phyloP scores from a whole-genome alignment of 2,797 vertebrate genomes.

The Tauraco hartlaubi region DNA sequence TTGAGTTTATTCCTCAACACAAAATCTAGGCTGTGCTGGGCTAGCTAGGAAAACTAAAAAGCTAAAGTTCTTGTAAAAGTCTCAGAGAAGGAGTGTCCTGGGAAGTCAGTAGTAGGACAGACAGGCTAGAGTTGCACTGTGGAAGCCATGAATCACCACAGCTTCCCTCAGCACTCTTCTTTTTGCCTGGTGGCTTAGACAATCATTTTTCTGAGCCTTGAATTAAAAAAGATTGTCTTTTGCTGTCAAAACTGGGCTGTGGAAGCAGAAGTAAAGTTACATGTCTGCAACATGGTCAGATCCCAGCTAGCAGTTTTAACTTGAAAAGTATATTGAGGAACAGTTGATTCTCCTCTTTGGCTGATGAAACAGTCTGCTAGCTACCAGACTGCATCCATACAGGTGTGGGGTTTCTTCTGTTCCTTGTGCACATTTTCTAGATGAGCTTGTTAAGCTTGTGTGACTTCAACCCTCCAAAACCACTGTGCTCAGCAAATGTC shows the following conservation, averaged over 20 bases:
- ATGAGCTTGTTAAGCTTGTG: background rate
- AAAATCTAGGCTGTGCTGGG: background rate
- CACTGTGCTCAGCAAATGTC: background rate
- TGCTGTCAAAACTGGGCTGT: background rate
- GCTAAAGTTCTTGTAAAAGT: background rate
- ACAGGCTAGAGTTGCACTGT: background rate
- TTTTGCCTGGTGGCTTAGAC: background rate
- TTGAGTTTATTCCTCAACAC: background rate
- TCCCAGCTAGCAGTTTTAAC: background rate
- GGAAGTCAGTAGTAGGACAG: background rate
- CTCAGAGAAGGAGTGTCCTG: background rate
- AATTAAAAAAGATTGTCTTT: background rate
- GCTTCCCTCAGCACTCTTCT: background rate
- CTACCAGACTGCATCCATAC: background rate
- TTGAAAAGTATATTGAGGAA: background rate
- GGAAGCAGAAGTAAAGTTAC: background rate
- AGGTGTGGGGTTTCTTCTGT: background rate
- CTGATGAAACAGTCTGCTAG: background rate
- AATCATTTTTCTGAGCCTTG: accelerated
- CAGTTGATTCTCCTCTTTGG: background rate
- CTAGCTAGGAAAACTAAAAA: background rate
- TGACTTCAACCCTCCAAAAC: background rate
- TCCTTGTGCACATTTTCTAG: background rate
- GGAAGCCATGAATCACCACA: background rate
- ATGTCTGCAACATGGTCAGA: background rate